These are phyloP conservation scores for Gymnodraco acuticeps DNA, from an alignment of 2,797 vertebrate species.

Conservation along the genomic window DNA sequence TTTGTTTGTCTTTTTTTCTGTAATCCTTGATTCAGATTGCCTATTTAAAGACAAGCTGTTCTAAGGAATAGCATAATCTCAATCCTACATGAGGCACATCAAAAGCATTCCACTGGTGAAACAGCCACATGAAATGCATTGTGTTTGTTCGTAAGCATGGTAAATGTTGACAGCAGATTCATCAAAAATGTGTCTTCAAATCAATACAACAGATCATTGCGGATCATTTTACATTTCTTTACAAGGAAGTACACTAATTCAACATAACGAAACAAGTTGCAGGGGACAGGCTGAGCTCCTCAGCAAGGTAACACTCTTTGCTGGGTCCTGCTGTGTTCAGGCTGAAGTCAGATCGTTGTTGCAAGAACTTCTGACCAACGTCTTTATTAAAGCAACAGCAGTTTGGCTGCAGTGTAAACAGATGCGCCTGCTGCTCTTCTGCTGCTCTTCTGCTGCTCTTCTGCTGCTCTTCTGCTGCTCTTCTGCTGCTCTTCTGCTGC, in stretches of 20 bases:
- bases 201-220: neutral
- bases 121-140: neutral
- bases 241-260: neutral
- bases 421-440: neutral
- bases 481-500: no score
- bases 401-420: neutral
- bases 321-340: slow-evolving; percentile 7
- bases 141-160: neutral
- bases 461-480: no score
- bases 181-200: neutral
- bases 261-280: neutral
- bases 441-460: no score
- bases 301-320: neutral
- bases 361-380: slow-evolving; percentile 1
- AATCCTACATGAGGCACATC: neutral
- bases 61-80: no score
- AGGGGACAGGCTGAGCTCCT: no score
- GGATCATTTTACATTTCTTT: neutral
- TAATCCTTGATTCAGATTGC: neutral
- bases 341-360: neutral
- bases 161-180: neutral
- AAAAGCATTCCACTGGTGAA: neutral
- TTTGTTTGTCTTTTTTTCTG: no score
- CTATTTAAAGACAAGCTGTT: neutral
- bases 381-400: slow-evolving; percentile 7